Evolutionary conservation across 2,113 vertebrate species (phyloP).

Genomic region (Ctenomys sociabilis): DNA sequence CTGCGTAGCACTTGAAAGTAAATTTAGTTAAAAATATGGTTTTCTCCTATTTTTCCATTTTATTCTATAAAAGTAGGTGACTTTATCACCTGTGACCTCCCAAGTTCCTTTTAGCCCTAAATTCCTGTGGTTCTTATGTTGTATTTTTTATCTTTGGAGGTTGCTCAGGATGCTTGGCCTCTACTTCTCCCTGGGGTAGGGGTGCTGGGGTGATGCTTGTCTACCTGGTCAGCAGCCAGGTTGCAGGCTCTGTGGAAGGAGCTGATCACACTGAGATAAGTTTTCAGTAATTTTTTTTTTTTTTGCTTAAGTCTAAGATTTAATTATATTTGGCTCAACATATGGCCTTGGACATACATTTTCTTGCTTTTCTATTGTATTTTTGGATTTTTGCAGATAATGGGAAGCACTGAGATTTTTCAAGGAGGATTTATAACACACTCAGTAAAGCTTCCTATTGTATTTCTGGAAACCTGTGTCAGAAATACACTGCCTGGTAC

Average conservation of each 20-base stretch:
- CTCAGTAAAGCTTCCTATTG: not conserved
- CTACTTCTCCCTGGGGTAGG: not conserved
- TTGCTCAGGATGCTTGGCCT: conserved; percentile 3
- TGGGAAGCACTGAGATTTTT: not conserved
- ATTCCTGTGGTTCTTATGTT: not conserved
- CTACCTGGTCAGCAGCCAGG: not conserved
- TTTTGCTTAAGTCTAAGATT: not conserved
- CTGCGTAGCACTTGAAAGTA: not conserved
- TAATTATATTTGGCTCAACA: conserved; percentile 49
- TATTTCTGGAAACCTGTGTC: conserved; percentile 58
- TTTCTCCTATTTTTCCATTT: not conserved
- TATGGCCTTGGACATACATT: conserved; percentile 17
- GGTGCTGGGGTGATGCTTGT: not conserved
- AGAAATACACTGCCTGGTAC: conserved; percentile 1
- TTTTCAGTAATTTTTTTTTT: not conserved
- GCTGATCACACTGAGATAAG: conserved; percentile 39
- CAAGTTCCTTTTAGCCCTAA: not conserved
- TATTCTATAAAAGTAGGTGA: not conserved
- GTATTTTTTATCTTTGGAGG: not conserved
- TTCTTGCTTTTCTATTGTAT: conserved; percentile 54
- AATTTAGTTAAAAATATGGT: not conserved
- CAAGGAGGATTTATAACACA: not conserved
- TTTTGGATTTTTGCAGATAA: conserved; percentile 31
- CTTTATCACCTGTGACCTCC: not conserved
- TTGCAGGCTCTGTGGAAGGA: not conserved